A percentile compares a stretch with the other conserved stretches of the same genome.
Evolutionary conservation across 2,113 vertebrate species (phyloP).

Genomic region (Mobula birostris): DNA sequence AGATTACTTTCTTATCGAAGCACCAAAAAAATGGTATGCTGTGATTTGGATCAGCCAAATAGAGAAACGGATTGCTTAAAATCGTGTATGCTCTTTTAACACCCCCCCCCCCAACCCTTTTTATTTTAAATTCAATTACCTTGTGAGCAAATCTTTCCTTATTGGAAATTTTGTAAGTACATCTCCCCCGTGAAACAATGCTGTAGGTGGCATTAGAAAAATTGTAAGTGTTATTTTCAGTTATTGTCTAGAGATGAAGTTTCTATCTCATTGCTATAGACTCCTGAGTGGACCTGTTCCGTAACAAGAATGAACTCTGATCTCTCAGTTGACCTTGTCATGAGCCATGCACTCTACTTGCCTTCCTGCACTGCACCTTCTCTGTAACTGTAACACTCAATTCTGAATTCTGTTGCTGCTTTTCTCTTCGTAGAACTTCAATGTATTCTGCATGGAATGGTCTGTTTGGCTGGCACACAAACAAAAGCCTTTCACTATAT

Average conservation of each 20-base stretch:
- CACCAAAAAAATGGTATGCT: not conserved
- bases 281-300: too few species aligned
- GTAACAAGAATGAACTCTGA: too few species aligned
- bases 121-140: not conserved
- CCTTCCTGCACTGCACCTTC: too few species aligned
- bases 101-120: not conserved
- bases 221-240: not conserved
- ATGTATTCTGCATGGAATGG: too few species aligned
- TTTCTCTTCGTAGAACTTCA: too few species aligned
- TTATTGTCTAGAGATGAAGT: not conserved
- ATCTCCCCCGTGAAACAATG: not conserved
- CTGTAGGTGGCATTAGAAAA: not conserved
- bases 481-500: too few species aligned
- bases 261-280: too few species aligned
- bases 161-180: not conserved
- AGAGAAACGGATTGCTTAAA: not conserved
- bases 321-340: too few species aligned
- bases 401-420: too few species aligned
- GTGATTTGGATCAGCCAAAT: not conserved
- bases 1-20: not conserved
- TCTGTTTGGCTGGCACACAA: too few species aligned
- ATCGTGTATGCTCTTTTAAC: not conserved
- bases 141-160: not conserved
- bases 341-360: too few species aligned
- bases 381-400: too few species aligned